A percentile compares a stretch with the other conserved stretches of the same genome.
These are phyloP conservation scores for Hylaea fasciaria DNA, from an alignment of 2,888 invertebrate species.

Conservation along the genomic window DNA sequence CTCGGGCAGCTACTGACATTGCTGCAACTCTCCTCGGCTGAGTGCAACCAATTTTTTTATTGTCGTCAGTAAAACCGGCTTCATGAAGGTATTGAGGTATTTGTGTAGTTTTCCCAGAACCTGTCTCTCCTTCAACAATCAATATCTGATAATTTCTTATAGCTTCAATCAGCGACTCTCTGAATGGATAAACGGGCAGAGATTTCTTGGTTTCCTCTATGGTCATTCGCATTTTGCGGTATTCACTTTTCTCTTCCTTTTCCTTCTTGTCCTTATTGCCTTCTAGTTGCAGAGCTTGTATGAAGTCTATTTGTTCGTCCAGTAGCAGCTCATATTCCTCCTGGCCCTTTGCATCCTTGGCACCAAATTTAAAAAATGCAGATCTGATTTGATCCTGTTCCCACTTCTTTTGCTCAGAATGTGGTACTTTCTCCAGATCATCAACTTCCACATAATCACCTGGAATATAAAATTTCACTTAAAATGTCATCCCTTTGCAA, in stretches of 20 bases:
- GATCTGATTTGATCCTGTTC: slow-evolving; percentile 98
- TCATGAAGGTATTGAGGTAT: slow-evolving; percentile 99
- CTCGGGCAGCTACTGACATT: slow-evolving; percentile 99
- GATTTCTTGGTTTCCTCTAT: slow-evolving; percentile 97
- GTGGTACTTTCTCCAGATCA: slow-evolving; percentile 92
- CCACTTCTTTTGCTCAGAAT: slow-evolving; percentile 97
- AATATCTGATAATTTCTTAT: slow-evolving; percentile 95
- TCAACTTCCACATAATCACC: slow-evolving; percentile 93
- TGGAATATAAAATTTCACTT: slow-evolving; percentile 47
- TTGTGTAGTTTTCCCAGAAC: slow-evolving; percentile 99
- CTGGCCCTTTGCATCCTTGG: slow-evolving; percentile 90
- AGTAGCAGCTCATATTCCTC: slow-evolving; percentile 96
- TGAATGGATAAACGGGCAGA: slow-evolving; percentile 97
- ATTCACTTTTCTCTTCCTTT: slow-evolving; percentile 87
- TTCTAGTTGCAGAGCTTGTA: slow-evolving; percentile 93
- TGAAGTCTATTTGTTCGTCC: slow-evolving; percentile 99
- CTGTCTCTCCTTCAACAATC: slow-evolving; percentile 99
- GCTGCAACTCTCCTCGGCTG: slow-evolving; percentile 99
- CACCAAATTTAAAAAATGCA: slow-evolving; percentile 96
- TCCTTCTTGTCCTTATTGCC: slow-evolving; percentile 87
- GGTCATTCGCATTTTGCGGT: slow-evolving; percentile 88
- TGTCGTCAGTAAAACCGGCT: slow-evolving; percentile 93
- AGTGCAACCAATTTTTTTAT: slow-evolving; percentile 97
- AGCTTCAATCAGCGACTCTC: slow-evolving; percentile 94
- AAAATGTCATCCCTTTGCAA: too few species aligned